Evolutionary conservation across 92 coral and sea anemone genomes (phyloP).

Genomic region (Bergia sp.): DNA sequence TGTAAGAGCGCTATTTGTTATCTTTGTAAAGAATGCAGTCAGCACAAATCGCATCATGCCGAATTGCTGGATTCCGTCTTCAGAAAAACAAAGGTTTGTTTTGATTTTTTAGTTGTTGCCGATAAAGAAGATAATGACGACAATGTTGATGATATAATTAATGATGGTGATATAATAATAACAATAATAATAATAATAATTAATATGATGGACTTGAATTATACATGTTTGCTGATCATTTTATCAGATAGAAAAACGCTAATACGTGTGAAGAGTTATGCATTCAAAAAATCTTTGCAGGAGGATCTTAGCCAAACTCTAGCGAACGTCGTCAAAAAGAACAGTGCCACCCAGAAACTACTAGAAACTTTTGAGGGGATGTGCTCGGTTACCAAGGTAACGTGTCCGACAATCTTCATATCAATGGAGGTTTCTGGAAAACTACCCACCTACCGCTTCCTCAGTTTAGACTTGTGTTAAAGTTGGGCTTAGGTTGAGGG

Average conservation of each 20-base stretch:
- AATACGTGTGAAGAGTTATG: background rate
- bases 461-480: no score
- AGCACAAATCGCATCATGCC: slow-evolving; percentile 72
- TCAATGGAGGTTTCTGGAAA: no score
- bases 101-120: background rate
- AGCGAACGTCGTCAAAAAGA: slow-evolving; percentile 66
- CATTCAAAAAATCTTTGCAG: slow-evolving; percentile 32
- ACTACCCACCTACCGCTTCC: no score
- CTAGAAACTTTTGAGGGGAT: slow-evolving; percentile 79
- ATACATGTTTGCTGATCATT: background rate
- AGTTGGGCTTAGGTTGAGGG: no score
- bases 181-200: no score
- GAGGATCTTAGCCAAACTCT: slow-evolving; percentile 64
- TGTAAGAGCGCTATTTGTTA: slow-evolving; percentile 78
- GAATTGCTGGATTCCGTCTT: slow-evolving; percentile 81
- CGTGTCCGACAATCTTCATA: no score
- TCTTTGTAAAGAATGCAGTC: slow-evolving; percentile 77
- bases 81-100: slow-evolving; percentile 73
- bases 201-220: background rate
- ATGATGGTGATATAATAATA: background rate
- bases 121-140: background rate
- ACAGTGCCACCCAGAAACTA: slow-evolving; percentile 71
- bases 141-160: background rate
- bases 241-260: no score
- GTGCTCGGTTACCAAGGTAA: slow-evolving; percentile 88